Conservation (phyloP, 1,140 invertebrate genomes). For the Drosophila serrata region DNA sequence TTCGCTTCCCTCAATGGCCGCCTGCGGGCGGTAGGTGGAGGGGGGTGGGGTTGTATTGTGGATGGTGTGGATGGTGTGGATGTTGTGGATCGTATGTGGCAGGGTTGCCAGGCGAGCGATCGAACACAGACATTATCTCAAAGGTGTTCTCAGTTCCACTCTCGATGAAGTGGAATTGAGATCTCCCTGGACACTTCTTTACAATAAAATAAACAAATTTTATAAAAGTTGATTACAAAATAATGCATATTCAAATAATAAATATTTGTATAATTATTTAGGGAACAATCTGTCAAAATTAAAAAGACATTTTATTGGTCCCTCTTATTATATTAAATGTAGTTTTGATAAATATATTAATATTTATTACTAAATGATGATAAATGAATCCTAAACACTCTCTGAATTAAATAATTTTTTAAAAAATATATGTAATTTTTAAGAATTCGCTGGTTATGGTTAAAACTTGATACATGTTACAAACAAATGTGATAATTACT, state of each 20-base stretch:
- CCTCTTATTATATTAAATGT: too few species aligned
- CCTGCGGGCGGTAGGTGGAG: constrained; percentile 9
- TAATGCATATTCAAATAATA: background rate
- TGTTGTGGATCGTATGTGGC: background rate
- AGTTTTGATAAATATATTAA: background rate
- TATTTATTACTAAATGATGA: background rate
- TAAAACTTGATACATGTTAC: background rate
- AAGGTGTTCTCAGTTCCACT: background rate
- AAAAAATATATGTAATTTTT: too few species aligned
- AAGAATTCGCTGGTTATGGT: background rate
- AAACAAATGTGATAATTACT: background rate
- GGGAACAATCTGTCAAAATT: too few species aligned
- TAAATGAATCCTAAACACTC: too few species aligned
- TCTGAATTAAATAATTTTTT: too few species aligned
- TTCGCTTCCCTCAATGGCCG: background rate
- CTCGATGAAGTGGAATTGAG: background rate
- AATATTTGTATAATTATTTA: too few species aligned
- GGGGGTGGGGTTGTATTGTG: background rate
- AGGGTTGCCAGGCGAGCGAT: background rate
- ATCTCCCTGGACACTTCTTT: background rate
- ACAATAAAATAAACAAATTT: too few species aligned
- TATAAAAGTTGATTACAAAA: background rate
- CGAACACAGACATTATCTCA: background rate
- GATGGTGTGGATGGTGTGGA: constrained; percentile 1
- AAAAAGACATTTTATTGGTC: too few species aligned